Evolutionary conservation across 2,797 vertebrate species (phyloP), one percentile per base, ranked within the genome.

Genomic region (Myotis myotis): DNA sequence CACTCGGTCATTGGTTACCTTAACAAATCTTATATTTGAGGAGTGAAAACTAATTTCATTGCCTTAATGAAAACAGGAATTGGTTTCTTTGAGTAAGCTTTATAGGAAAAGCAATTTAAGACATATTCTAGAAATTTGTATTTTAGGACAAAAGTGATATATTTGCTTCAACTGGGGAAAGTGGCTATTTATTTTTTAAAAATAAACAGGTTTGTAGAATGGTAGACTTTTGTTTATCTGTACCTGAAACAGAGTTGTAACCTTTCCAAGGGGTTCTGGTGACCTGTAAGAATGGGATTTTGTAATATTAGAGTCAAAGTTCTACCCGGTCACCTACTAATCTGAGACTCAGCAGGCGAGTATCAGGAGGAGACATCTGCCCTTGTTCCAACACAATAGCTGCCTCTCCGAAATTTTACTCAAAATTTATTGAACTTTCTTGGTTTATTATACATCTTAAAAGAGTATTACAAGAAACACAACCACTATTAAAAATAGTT

Each of bases 141-240:
- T 93, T 9, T 78, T 89, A 82, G 53, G 84, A 95, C 85, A 88
- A 96, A 96, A 97, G 94, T 62, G 13, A 71, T 57, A 11, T 17
- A 72, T 89, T 53, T 94, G 64, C n/a, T 72, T 91, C 85, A 83
- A 89, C 38, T 71, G 66, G 88, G 53, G 15, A 81, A 87, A 89
- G 38, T 79, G n/a, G 30, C 2, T 96, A 92, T 95, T 97, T 94
- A 30, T 33, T 93, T 78, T 47, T 83, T 44, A 82, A 91, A 97
- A 96, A 97, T 96, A 95, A 94, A 95, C 78, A 97, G 47, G 36
- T 85, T 68, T 96, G 82, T 93, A 92, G 88, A 91, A 92, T 20
- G 90, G 82, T 64, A 57, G 85, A 86, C 95, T 94, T 96, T 96
- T 94, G 95, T 97, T 97, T 97, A 85, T 97, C 92, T 97, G 60